Evolutionary conservation across 2,113 vertebrate species (phyloP), one percentile per base, ranked within the genome.

Genomic region (Notarius quadriscutis): DNA sequence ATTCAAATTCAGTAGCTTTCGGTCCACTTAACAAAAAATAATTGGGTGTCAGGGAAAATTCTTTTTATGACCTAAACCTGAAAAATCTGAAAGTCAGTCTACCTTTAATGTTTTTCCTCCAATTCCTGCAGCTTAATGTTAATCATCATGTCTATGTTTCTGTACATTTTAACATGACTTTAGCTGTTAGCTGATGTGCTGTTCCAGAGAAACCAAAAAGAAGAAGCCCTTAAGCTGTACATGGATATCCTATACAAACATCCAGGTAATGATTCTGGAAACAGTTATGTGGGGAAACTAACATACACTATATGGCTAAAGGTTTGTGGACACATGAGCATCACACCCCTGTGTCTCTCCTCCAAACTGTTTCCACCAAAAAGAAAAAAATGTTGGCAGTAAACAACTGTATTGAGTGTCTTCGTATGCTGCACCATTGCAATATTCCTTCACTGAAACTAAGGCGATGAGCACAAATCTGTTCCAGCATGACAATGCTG

Each of bases 161-260:
- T 85, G 57, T 48, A 15, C 12, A 58, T 84, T 41, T 74, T 87
- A 15, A 7, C 18, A 27, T 88, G 62, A 88, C 89, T 22, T 79
- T 69, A 95, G 93, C 77, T 95, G 82, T 93, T 95, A 92, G 94
- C 92, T 1, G 92, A 95, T 60, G 65, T 96, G 86, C 89, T 92
- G 89, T 95, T 96, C 51, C 91, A 89, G 88, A 94, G 94, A 83
- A 90, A 95, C 63, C 92, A 95, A 12, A 92, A 92, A 0, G 90
- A 94, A 34, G 84, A 90, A n/a, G 91, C 94, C 57, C 83, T 94
- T 81, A 86, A 62, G n/a, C 62, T 93, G 53, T 94, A 92, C 65
- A 88, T 81, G 25, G 89, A 94, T n/a, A 78, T 93, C 83, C 83
- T 95, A 67, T 55, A 93, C 88, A 91, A 90, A 87, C 86, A 34